A percentile compares a stretch with the other conserved stretches of the same genome.
Conservation (phyloP, 2,888 invertebrate genomes). For the Melieria omissa region DNA sequence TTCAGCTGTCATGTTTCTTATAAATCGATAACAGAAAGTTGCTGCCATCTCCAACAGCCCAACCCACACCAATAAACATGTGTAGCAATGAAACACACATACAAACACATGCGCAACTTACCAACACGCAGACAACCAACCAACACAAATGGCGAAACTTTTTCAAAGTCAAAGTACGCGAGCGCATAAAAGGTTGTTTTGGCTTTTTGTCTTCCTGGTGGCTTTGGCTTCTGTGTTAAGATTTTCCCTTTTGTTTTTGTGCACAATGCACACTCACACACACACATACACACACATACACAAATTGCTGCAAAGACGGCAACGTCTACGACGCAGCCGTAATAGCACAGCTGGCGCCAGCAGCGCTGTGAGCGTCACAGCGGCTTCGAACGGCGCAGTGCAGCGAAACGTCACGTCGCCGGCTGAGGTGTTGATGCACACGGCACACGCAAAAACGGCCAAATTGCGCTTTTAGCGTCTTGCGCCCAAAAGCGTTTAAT, state of each 20-base stretch:
- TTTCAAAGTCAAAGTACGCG: conserved; percentile 28
- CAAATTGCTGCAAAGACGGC: too few relatives aligned
- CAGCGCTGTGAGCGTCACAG: conserved; percentile 13
- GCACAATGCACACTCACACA: too few relatives aligned
- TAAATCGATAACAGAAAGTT: too few relatives aligned
- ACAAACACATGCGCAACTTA: too few relatives aligned
- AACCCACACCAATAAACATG: too few relatives aligned
- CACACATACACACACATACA: too few relatives aligned
- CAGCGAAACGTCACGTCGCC: conserved; percentile 25
- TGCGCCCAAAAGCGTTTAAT: not conserved
- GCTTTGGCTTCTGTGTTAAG: too few relatives aligned
- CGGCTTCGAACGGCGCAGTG: not conserved
- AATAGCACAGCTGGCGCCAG: not conserved
- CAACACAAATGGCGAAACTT: not conserved
- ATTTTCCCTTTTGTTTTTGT: too few relatives aligned
- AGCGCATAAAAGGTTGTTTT: conserved; percentile 4
- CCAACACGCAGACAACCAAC: too few relatives aligned
- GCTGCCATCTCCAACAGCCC: too few relatives aligned
- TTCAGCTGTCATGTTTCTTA: too few relatives aligned
- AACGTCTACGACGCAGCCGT: conserved; percentile 1
- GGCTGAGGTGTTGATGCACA: conserved; percentile 37
- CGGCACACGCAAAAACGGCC: conserved; percentile 30
- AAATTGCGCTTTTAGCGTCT: conserved; percentile 38
- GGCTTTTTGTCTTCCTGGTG: not conserved
- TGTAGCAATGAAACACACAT: too few relatives aligned